Evolutionary conservation across 2,888 invertebrate genomes (phyloP).

Genomic region (Drosophila affinis): DNA sequence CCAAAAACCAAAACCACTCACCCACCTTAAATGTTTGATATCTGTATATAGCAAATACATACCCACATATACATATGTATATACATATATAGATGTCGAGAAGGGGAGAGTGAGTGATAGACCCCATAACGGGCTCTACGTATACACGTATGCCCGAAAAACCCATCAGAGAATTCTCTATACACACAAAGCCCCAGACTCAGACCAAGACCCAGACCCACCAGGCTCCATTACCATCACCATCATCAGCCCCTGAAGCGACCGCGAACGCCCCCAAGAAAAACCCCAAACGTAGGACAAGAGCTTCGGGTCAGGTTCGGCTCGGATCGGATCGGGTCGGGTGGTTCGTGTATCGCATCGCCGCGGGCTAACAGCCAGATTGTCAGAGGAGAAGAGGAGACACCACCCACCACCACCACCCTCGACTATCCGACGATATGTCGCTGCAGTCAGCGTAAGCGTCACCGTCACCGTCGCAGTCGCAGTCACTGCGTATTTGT

Average conservation of each 20-base stretch:
- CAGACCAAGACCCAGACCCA: not conserved
- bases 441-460: constrained; percentile 35
- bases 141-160: constrained; percentile 39
- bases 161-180: constrained; percentile 57
- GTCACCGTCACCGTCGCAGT: constrained; percentile 4
- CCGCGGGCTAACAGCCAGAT: constrained; percentile 29
- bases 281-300: constrained; percentile 68
- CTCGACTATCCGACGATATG: constrained; percentile 26
- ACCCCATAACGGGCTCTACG: constrained; percentile 57
- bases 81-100: constrained; percentile 11
- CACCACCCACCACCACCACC: constrained; percentile 6
- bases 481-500: constrained; percentile 56
- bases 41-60: no score
- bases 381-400: constrained; percentile 15
- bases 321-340: constrained; percentile 24
- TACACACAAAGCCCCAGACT: constrained; percentile 30
- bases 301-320: constrained; percentile 49
- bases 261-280: constrained; percentile 24
- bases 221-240: constrained; percentile 4
- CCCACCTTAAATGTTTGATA: constrained; percentile 6
- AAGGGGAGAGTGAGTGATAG: constrained; percentile 32
- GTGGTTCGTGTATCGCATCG: constrained; percentile 34
- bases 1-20: constrained; percentile 24
- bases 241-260: constrained; percentile 17
- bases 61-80: constrained; percentile 7